Conservation (phyloP, 2,113 vertebrate genomes). For the Muntiacus muntjak region DNA sequence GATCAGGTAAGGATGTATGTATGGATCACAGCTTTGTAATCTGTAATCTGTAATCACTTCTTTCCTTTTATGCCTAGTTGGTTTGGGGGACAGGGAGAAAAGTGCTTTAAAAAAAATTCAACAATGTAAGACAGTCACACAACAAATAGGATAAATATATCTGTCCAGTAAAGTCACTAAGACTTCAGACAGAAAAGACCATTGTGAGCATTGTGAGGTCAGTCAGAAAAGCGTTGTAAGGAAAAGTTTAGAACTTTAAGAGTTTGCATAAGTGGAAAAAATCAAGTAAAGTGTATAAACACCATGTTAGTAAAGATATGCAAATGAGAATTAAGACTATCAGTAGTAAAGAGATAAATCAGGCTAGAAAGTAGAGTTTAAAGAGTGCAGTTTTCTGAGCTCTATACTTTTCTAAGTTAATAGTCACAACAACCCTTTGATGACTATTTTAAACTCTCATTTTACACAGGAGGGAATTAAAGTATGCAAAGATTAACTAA, state of each 20-base stretch:
- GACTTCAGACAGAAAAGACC: not conserved
- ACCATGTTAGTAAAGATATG: not conserved
- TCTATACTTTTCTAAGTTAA: not conserved
- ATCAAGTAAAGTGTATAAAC: not conserved
- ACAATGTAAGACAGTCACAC: not conserved
- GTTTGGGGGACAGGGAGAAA: not conserved
- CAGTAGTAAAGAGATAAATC: not conserved
- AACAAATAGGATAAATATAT: not conserved
- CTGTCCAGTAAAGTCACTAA: not conserved
- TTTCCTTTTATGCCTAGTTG: not conserved
- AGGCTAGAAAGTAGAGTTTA: not conserved
- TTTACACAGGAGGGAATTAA: not conserved
- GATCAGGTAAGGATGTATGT: slow-evolving; percentile 66
- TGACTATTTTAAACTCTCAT: not conserved
- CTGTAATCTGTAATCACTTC: too few species aligned
- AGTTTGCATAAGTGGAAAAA: not conserved
- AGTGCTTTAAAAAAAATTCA: not conserved
- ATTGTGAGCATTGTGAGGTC: not conserved
- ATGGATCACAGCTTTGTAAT: accelerated
- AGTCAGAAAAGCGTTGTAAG: not conserved
- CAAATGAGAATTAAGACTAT: not conserved
- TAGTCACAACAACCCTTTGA: not conserved
- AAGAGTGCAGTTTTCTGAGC: not conserved
- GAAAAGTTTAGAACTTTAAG: not conserved
- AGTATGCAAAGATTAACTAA: not conserved